These are phyloP conservation scores for Notarius lentiginosus DNA, from an alignment of 2,113 vertebrate genomes.

Conservation along the genomic window DNA sequence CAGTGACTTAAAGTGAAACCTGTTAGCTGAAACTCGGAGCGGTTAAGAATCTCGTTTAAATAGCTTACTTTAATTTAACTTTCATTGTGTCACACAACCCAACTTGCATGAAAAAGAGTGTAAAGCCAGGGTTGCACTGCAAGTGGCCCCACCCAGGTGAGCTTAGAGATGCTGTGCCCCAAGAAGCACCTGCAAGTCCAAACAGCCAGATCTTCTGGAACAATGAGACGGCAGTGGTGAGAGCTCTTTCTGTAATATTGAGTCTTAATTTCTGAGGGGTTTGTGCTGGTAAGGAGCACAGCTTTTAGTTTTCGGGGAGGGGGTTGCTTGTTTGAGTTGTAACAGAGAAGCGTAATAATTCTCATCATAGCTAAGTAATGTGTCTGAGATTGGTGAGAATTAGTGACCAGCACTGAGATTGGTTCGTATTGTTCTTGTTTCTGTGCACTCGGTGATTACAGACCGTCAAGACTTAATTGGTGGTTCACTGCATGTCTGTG, in stretches of 20 bases:
- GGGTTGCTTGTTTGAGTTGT: background rate
- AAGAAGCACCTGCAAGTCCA: slow-evolving; percentile 55
- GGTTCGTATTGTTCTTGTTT: slow-evolving; percentile 10
- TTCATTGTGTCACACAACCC: slow-evolving; percentile 25
- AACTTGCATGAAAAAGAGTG: slow-evolving; percentile 55
- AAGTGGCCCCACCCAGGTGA: slow-evolving; percentile 60
- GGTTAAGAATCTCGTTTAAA: slow-evolving; percentile 52
- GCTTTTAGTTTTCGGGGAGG: background rate
- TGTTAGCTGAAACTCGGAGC: slow-evolving; percentile 45
- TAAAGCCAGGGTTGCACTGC: slow-evolving; percentile 47
- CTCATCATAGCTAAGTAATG: background rate
- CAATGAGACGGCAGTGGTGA: slow-evolving; percentile 58
- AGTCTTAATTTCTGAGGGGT: background rate
- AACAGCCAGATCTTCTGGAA: slow-evolving; percentile 15
- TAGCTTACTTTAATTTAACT: slow-evolving; percentile 45
- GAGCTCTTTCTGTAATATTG: slow-evolving; percentile 22
- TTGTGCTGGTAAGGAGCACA: background rate
- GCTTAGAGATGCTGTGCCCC: slow-evolving; percentile 54
- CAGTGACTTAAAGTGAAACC: background rate
- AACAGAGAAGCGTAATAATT: background rate
- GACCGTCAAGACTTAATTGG: background rate
- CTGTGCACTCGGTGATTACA: slow-evolving; percentile 34
- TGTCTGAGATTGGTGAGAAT: background rate
- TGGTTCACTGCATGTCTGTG: slow-evolving; percentile 29
- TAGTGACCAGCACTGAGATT: slow-evolving; percentile 5